Evolutionary conservation across 2,888 invertebrate species (phyloP).

Genomic region (Eupithecia subumbrata): DNA sequence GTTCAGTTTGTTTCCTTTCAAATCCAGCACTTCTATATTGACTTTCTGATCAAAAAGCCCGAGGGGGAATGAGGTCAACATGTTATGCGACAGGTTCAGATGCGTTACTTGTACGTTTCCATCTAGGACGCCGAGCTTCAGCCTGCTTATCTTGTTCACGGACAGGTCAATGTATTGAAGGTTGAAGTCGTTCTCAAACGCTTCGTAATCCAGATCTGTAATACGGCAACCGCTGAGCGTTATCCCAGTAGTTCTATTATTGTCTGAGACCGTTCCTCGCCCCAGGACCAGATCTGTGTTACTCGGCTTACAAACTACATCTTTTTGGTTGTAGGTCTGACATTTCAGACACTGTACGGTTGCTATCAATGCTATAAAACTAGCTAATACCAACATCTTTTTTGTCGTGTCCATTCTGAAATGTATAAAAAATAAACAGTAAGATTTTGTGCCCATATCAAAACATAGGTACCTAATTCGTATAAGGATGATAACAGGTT

Average conservation of each 20-base stretch:
- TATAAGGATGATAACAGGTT: neutral
- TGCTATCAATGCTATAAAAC: neutral
- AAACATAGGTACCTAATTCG: neutral
- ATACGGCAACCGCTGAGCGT: conserved; percentile 52
- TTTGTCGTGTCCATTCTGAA: conserved; percentile 29
- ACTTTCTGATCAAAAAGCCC: conserved; percentile 62
- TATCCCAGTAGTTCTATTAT: conserved; percentile 49
- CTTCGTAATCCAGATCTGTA: conserved; percentile 52
- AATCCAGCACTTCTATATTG: conserved; percentile 58
- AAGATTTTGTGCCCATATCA: neutral
- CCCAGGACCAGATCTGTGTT: conserved; percentile 43
- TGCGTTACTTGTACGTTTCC: conserved; percentile 50
- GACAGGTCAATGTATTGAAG: conserved; percentile 62
- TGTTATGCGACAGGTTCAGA: conserved; percentile 63
- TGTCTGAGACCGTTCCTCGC: conserved; percentile 55
- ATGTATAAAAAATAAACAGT: conserved; percentile 2
- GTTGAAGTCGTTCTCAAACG: conserved; percentile 56
- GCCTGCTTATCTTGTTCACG: conserved; percentile 55
- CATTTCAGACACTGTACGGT: conserved; percentile 41
- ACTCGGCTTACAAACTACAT: conserved; percentile 50
- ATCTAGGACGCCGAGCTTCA: conserved; percentile 61
- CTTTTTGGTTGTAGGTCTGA: conserved; percentile 38
- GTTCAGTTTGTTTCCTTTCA: conserved; percentile 58
- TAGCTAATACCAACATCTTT: conserved; percentile 3
- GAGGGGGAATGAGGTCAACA: conserved; percentile 54